phyloP scores from a whole-genome alignment of 2,888 invertebrate species.

The Amaurobius ferox region DNA sequence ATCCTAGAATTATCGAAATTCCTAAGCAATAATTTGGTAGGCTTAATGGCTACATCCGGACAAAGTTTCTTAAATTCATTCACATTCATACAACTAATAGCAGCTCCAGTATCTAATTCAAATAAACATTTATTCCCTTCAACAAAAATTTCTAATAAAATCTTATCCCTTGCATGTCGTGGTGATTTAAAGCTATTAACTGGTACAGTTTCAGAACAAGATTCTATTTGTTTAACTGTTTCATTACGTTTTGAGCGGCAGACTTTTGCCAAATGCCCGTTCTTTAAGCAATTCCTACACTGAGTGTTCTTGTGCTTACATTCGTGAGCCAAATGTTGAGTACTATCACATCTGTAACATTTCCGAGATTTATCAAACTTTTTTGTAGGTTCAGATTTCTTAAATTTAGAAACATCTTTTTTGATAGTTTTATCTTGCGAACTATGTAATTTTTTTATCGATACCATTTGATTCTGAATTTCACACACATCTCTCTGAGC shows the following conservation, averaged over 20 bases:
- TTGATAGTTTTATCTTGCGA: constrained; percentile 43
- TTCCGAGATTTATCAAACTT: constrained; percentile 48
- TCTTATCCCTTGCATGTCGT: constrained; percentile 56
- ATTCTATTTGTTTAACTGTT: constrained; percentile 57
- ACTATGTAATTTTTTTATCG: constrained; percentile 45
- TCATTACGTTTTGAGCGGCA: constrained; percentile 51
- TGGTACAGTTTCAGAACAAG: constrained; percentile 55
- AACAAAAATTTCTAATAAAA: constrained; percentile 54
- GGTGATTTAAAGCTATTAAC: constrained; percentile 54
- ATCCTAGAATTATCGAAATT: constrained; percentile 52
- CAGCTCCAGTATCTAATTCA: constrained; percentile 50
- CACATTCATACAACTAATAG: constrained; percentile 47
- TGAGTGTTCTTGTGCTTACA: constrained; percentile 53
- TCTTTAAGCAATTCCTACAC: constrained; percentile 54
- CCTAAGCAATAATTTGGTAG: constrained; percentile 52
- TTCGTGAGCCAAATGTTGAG: constrained; percentile 52
- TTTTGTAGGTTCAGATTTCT: constrained; percentile 43
- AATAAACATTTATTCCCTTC: constrained; percentile 48
- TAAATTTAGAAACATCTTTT: constrained; percentile 50
- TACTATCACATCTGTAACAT: constrained; percentile 55
- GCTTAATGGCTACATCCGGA: constrained; percentile 55
- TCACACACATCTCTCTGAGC: constrained; percentile 50
- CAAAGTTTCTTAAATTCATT: constrained; percentile 49
- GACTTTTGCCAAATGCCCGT: constrained; percentile 56
- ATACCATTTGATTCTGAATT: constrained; percentile 52